Base-by-base conservation (phyloP, 2,113 vertebrate species). In the Macroglossus sobrinus region DNA sequence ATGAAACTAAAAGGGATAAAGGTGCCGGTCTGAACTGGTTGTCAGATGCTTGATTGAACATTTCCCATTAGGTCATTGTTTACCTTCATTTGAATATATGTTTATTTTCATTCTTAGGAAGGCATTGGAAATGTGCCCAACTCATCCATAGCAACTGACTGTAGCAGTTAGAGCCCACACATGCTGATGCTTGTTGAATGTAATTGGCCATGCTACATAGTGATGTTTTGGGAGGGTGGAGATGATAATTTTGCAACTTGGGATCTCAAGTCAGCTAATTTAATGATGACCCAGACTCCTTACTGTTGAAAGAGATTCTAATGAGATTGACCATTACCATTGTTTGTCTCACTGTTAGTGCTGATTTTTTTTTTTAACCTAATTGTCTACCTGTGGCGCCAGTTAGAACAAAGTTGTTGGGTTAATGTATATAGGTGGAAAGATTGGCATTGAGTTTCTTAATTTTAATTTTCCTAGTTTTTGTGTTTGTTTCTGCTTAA, bases 61-160 rank as follows among this genome's bases (percentile, higher is more conserved):
- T 95, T 97, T 95, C 96, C 92, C 92, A 97, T 97, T 97, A 97
- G 93, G 78, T 97, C 96, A 97, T 91, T 91, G 95, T 96, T 95
- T 96, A 79, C 61, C 0, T 9, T 98, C 84, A 96, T 88, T 93
- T 97, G 45, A 63, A 91, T 96, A 97, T 79, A 84, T 96, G 94
- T 89, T 97, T 97, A n/a, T 98, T 97, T 98, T 95, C 90, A 90
- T 38, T 93, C 82, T 30, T 13, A 94, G 55, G 55, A 59, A 59
- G 66, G 13, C 86, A 12, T 84, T 98, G 93, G 93, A 93, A 96
- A 74, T 0, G 0, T 95, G 85, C 94, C 95, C 76, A 75, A 74
- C 30, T 45, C 86, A 82, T 93, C 45, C n/a, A 16, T 9, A 92
- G 68, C 82, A 95, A 92, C 30, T 93, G 85, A 94, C 55, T 94